These are phyloP conservation scores for Drosophila dives DNA, from an alignment of 2,888 invertebrate genomes.

Conservation along the genomic window DNA sequence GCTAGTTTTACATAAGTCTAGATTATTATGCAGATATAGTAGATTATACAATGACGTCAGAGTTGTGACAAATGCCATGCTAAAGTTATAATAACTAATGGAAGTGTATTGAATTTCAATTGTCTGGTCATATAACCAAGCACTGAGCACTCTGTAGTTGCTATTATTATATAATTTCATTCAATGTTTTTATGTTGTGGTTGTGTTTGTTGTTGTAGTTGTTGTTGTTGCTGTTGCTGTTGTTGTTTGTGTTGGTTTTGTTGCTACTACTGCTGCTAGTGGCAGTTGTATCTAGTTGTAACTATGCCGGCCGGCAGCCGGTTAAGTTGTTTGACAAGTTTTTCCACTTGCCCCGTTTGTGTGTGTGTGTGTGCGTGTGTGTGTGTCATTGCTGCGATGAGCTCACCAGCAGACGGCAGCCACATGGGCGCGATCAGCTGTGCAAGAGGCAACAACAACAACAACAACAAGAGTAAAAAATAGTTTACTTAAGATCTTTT, in stretches of 20 bases:
- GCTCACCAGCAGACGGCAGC: constrained; percentile 58
- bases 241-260: constrained; percentile 4
- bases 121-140: constrained; percentile 42
- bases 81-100: background rate
- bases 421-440: constrained; percentile 64
- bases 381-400: constrained; percentile 34
- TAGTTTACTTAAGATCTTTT: constrained; percentile 25
- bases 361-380: background rate
- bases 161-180: constrained; percentile 71
- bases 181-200: constrained; percentile 50
- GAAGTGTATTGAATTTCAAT: constrained; percentile 37
- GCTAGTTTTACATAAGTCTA: background rate
- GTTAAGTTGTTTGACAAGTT: constrained; percentile 74
- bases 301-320: constrained; percentile 76
- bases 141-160: constrained; percentile 24
- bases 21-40: background rate
- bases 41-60: background rate
- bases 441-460: constrained; percentile 8
- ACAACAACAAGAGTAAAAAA: background rate
- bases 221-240: constrained; percentile 15
- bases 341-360: constrained; percentile 56
- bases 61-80: background rate
- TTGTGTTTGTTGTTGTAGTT: constrained; percentile 19
- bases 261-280: constrained; percentile 18
- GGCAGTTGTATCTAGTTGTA: constrained; percentile 57